phyloP scores from a whole-genome alignment of 2,888 invertebrate species.

The Harpagoxenus sublaevis region DNA sequence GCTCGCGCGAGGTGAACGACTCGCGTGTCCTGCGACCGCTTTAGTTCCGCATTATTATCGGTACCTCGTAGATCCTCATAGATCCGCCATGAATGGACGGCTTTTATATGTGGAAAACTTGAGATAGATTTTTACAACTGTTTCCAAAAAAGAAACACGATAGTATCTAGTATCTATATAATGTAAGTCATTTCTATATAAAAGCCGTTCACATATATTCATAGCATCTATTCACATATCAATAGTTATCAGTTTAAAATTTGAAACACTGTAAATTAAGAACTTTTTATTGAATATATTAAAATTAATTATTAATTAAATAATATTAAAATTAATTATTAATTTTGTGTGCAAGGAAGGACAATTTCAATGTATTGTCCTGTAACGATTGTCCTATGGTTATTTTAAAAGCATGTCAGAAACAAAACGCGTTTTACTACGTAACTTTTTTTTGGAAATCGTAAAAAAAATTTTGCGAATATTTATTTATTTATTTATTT shows the following conservation, averaged over 20 bases:
- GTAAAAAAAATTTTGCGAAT: neutral
- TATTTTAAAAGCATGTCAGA: neutral
- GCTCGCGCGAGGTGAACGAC: conserved; percentile 39
- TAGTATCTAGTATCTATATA: neutral
- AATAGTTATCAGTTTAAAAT: neutral
- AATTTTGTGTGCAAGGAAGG: neutral
- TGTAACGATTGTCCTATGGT: neutral
- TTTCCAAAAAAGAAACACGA: neutral
- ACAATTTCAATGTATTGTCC: neutral
- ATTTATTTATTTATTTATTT: neutral
- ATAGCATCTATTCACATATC: neutral
- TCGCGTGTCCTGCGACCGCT: conserved; percentile 7
- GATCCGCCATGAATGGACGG: neutral
- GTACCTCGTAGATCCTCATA: neutral
- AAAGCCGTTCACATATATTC: neutral
- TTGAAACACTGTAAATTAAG: neutral
- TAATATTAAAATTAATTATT: neutral
- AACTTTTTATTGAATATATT: neutral
- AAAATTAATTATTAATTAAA: neutral
- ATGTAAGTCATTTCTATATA: neutral
- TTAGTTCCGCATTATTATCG: conserved; percentile 29
- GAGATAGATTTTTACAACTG: conserved; percentile 9
- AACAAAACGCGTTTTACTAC: neutral
- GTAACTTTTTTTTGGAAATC: neutral
- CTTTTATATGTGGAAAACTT: neutral